Percentiles rank a stretch among this genome's conserved stretches.
phyloP scores from a whole-genome alignment of 35 echinoderm and acorn worm species.

The Eucidaris tribuloides region DNA sequence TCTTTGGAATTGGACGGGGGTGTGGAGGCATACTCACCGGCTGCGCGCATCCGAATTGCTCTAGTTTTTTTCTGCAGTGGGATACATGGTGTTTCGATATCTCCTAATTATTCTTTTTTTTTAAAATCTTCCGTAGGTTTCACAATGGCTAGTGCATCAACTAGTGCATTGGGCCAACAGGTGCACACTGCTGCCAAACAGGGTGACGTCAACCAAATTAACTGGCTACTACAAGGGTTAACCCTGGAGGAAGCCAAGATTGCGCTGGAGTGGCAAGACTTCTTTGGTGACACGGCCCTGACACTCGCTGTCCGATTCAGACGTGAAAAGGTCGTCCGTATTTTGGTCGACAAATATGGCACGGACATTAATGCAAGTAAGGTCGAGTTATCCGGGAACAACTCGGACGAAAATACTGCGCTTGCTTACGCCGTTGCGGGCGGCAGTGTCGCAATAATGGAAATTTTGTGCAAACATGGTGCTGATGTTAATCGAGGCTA shows the following conservation, averaged over 20 bases:
- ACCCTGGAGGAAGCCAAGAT: not conserved
- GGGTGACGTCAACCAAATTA: not conserved
- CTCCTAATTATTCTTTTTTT: too few relatives aligned
- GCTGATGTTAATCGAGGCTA: not conserved
- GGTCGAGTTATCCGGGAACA: not conserved
- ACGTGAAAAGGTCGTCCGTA: not conserved
- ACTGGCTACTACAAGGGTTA: not conserved
- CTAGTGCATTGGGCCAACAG: too few relatives aligned
- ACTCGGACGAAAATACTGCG: not conserved
- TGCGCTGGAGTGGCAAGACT: not conserved
- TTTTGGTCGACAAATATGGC: not conserved
- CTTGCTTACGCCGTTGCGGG: not conserved
- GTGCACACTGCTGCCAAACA: not conserved
- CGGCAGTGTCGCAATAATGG: not conserved
- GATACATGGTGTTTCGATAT: too few relatives aligned
- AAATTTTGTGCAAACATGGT: conserved; percentile 1
- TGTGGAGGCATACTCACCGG: too few relatives aligned
- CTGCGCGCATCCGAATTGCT: too few relatives aligned
- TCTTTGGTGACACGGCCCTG: not conserved
- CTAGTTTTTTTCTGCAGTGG: too few relatives aligned
- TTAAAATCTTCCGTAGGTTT: too few relatives aligned
- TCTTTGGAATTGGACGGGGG: too few relatives aligned
- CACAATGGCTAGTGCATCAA: too few relatives aligned
- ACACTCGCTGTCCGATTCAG: conserved; percentile 1
- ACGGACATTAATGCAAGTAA: not conserved